Evolutionary conservation across 1,140 invertebrate species (phyloP).

Genomic region (Aricia agestis): DNA sequence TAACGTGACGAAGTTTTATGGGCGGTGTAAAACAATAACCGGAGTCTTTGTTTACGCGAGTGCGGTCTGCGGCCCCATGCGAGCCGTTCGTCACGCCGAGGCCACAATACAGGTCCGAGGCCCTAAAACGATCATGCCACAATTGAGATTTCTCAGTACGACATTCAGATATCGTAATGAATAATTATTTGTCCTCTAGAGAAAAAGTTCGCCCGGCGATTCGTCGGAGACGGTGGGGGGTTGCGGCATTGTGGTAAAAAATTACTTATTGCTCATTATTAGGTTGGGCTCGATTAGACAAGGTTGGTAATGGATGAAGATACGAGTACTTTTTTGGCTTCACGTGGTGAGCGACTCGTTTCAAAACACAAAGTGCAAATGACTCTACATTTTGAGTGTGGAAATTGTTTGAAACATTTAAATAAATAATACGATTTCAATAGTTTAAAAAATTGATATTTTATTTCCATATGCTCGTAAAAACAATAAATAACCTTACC

Average conservation of each 20-base stretch:
- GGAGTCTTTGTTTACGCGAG: constrained; percentile 56
- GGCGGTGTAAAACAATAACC: constrained; percentile 70
- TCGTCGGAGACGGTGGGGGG: constrained; percentile 1
- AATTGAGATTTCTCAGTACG: constrained; percentile 19
- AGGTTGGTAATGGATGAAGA: neutral
- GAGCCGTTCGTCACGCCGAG: constrained; percentile 43
- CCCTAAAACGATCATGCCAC: constrained; percentile 52
- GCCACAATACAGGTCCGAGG: constrained; percentile 23
- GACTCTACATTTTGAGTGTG: neutral
- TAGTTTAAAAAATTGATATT: neutral
- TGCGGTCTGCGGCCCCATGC: constrained; percentile 49
- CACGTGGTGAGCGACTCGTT: neutral
- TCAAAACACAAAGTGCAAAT: neutral
- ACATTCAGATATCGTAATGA: constrained; percentile 13
- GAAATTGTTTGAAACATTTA: neutral
- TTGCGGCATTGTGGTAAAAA: constrained; percentile 11
- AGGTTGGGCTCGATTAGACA: neutral
- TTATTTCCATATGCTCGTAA: no score
- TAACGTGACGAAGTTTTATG: constrained; percentile 56
- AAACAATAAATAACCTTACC: no score
- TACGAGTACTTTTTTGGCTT: neutral
- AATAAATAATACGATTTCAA: neutral
- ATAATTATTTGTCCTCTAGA: constrained; percentile 7
- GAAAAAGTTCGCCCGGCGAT: neutral
- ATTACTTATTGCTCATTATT: constrained; percentile 14